phyloP scores from a whole-genome alignment of 2,888 invertebrate genomes.

The Strigamia maritima region DNA sequence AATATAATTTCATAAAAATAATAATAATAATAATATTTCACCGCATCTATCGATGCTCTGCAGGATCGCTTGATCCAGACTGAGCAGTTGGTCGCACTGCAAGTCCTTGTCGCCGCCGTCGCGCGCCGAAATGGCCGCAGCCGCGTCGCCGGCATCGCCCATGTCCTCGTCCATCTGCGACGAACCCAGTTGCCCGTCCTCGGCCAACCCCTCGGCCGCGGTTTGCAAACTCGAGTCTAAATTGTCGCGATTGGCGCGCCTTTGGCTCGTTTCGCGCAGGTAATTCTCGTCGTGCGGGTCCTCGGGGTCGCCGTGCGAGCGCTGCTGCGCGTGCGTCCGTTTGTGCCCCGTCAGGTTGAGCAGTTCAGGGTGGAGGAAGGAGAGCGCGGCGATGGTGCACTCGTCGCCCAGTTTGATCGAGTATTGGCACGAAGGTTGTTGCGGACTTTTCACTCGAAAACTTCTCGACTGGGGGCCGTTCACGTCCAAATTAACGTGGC shows the following conservation, averaged over 20 bases:
- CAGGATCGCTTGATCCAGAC: slow-evolving; percentile 84
- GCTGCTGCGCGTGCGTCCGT: slow-evolving; percentile 58
- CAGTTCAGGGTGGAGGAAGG: slow-evolving; percentile 80
- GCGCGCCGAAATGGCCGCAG: slow-evolving; percentile 44
- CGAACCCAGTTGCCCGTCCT: slow-evolving; percentile 53
- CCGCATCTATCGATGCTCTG: slow-evolving; percentile 87
- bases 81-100: slow-evolving; percentile 69
- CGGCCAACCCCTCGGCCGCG: slow-evolving; percentile 49
- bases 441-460: slow-evolving; percentile 51
- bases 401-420: slow-evolving; percentile 78
- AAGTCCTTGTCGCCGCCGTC: slow-evolving; percentile 61
- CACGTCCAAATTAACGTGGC: slow-evolving; percentile 84
- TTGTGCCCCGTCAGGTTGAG: slow-evolving; percentile 78
- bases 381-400: slow-evolving; percentile 83
- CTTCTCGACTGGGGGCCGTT: slow-evolving; percentile 69
- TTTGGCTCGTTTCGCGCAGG: slow-evolving; percentile 73
- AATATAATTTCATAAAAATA: no score
- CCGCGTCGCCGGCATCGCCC: slow-evolving; percentile 54
- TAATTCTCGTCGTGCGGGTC: slow-evolving; percentile 93
- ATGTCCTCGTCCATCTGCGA: slow-evolving; percentile 51
- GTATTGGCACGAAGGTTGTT: slow-evolving; percentile 48
- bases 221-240: slow-evolving; percentile 54
- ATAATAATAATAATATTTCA: slow-evolving; percentile 52
- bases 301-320: slow-evolving; percentile 72
- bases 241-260: slow-evolving; percentile 61